Percentiles rank a stretch among this genome's conserved stretches.
phyloP scores from a whole-genome alignment of 2,113 vertebrate species.

The Thymallus thymallus region DNA sequence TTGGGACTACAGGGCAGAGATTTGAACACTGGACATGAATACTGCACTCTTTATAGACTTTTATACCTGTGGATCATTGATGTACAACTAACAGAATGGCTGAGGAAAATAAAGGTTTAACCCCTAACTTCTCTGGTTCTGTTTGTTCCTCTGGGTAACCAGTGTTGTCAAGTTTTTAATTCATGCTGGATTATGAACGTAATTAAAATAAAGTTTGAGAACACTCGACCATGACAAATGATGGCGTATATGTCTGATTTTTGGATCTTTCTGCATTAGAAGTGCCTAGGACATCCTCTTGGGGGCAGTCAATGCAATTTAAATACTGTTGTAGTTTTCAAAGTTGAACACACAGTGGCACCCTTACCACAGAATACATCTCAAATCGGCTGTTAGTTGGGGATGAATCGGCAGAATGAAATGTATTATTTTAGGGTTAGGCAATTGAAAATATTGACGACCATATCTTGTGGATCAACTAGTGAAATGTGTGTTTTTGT shows the following conservation, averaged over 20 bases:
- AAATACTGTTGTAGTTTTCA: constrained; percentile 15
- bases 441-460: neutral
- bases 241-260: neutral
- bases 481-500: no score
- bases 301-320: neutral
- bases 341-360: constrained; percentile 41
- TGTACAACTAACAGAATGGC: constrained; percentile 20
- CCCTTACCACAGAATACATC: constrained; percentile 8
- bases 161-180: constrained; percentile 54
- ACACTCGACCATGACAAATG: no score
- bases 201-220: constrained; percentile 43
- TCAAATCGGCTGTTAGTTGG: neutral
- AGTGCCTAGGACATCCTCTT: neutral
- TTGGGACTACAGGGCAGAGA: constrained; percentile 46
- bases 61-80: constrained; percentile 28
- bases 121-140: constrained; percentile 10
- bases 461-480: no score
- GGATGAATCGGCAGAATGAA: neutral
- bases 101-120: constrained; percentile 22
- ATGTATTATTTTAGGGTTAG: neutral
- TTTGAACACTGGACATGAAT: constrained; percentile 7
- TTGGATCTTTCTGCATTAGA: neutral
- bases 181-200: neutral
- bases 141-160: constrained; percentile 24
- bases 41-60: constrained; percentile 18